phyloP scores from a whole-genome alignment of 2,113 vertebrate species.

The Burhinus bistriatus region DNA sequence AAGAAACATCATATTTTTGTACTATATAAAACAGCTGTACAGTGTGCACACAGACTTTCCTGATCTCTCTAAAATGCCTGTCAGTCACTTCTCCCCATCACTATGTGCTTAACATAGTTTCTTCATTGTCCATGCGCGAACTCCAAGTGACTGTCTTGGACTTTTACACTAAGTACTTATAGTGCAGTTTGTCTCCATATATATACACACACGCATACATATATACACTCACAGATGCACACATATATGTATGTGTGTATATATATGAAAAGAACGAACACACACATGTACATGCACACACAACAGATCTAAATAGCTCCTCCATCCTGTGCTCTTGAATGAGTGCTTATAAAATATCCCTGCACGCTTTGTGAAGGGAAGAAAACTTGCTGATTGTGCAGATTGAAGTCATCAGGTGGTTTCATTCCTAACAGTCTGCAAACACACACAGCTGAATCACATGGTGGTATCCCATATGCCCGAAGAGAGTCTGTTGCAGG shows the following conservation, averaged over 20 bases:
- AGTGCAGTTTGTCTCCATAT: constrained; percentile 36
- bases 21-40: constrained; percentile 54
- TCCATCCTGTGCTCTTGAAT: constrained; percentile 41
- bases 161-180: not conserved
- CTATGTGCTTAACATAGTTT: not conserved
- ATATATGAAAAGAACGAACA: not conserved
- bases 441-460: not conserved
- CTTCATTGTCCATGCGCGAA: not conserved
- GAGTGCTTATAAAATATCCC: constrained; percentile 1
- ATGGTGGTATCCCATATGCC: constrained; percentile 72
- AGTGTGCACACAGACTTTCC: not conserved
- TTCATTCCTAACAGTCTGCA: not conserved
- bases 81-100: not conserved
- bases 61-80: constrained; percentile 19
- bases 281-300: not conserved
- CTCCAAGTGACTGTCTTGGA: not conserved
- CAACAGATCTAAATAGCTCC: not conserved
- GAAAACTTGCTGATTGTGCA: constrained; percentile 7
- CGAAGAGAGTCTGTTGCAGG: constrained; percentile 66
- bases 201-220: not conserved
- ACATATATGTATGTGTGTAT: not conserved
- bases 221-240: not conserved
- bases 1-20: not conserved
- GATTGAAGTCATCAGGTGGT: not conserved
- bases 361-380: not conserved